Conservation (phyloP, 2,113 vertebrate species). For the Okapia johnstoni region DNA sequence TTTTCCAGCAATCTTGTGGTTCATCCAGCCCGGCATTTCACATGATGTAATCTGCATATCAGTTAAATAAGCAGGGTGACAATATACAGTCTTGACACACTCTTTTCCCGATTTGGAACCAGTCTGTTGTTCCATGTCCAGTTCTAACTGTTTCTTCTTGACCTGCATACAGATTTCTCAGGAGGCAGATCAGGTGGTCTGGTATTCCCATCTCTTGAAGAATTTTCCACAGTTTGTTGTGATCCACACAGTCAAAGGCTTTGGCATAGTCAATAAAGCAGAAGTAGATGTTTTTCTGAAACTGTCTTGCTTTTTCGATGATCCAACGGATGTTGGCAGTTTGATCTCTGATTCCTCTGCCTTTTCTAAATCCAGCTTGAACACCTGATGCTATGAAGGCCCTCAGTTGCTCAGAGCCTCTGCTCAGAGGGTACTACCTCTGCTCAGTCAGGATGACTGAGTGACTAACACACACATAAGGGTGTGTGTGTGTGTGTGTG, state of each 20-base stretch:
- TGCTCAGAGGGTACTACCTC: fast-evolving
- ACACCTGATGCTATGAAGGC: background rate
- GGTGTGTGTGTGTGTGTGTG: background rate
- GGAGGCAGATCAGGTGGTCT: background rate
- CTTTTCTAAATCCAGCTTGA: background rate
- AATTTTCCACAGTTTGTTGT: background rate
- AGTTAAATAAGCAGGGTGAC: background rate
- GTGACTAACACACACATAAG: background rate
- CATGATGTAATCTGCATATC: background rate
- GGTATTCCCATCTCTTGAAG: background rate
- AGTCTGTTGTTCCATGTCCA: background rate
- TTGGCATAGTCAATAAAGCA: background rate
- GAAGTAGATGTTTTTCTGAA: background rate
- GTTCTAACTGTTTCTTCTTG: background rate
- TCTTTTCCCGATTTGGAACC: background rate
- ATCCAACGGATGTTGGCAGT: background rate
- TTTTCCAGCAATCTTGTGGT: background rate
- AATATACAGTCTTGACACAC: background rate
- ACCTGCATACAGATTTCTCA: background rate
- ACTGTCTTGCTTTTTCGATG: background rate
- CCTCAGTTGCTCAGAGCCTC: background rate
- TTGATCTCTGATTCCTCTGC: background rate
- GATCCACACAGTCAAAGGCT: background rate
- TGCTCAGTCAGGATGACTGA: background rate
- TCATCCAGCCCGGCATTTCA: background rate